Base-by-base conservation (phyloP, 2,888 invertebrate species). In the Thelaira solivaga region DNA sequence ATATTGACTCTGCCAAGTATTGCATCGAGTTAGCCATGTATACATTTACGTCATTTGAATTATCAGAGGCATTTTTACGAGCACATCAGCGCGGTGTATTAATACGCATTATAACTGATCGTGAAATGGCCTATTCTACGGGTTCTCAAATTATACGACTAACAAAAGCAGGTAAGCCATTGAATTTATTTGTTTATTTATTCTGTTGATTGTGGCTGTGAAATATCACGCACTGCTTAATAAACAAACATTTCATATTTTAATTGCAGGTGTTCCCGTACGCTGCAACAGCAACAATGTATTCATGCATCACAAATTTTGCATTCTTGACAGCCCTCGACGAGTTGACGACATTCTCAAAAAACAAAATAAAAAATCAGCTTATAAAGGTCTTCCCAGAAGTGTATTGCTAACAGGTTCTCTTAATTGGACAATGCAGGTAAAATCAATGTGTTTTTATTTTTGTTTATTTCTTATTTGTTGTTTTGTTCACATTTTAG, bases 271-370 rank as follows among this genome's bases (percentile, higher is more conserved):
- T n/a, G 77, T 86, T 1, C 83, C 86, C 8, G 80, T 88, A 31
- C 87, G 86, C 16, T 83, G 81, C 47, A 78, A 74, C 34, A 39
- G 11, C 5, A 74, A 55, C 0, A 22, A 7, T 0, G 51, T 71
- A 55, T 78, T 88, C 71, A 88, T 89, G 89, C 89, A 89, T 82
- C 88, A 89, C 79, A 89, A 89, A 75, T 89, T 86, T 76, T 84
- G 86, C 68, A 79, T 89, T 34, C 74, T 89, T 5, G 89, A 89
- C 69, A 85, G 83, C 5, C 80, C 79, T 2, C 36, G 55, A 10
- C 84, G 86, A 6, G 82, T 77, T 43, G 67, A 64, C 16, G 68
- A 61, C 31, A 73, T 84, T 31, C 57, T 68, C 7, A 43, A 57
- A 55, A 77, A 76, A 34, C 57, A 34, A 43, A 69, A 51, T 3